Evolutionary conservation across 2,888 invertebrate genomes (phyloP).

Genomic region (Drosophila paranaensis): DNA sequence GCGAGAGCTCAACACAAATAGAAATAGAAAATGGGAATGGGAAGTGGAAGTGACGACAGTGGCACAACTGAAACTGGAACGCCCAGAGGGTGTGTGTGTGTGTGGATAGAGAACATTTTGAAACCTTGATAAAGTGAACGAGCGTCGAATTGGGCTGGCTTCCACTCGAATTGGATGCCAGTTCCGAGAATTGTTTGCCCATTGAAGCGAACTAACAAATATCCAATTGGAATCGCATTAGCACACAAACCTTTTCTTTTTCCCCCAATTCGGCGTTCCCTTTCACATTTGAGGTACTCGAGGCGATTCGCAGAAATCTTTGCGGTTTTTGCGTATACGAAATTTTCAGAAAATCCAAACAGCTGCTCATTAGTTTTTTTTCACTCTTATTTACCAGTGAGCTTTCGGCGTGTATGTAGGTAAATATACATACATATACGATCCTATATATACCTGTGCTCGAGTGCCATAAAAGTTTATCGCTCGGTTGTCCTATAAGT

Average conservation of each 20-base stretch:
- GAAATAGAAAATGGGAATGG: constrained; percentile 3
- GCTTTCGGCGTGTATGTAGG: not conserved
- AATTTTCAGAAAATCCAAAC: constrained; percentile 7
- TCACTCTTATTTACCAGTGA: not conserved
- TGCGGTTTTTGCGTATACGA: not conserved
- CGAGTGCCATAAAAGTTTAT: constrained; percentile 14
- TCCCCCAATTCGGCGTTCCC: constrained; percentile 1
- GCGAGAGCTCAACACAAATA: constrained; percentile 4
- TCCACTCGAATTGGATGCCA: constrained; percentile 7
- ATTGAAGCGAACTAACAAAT: constrained; percentile 4
- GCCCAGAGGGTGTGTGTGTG: not conserved
- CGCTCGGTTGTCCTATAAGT: constrained; percentile 5
- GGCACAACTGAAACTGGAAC: not conserved
- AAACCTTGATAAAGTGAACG: constrained; percentile 2
- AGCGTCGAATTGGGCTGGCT: constrained; percentile 4
- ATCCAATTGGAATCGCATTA: constrained; percentile 16
- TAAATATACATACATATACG: not conserved
- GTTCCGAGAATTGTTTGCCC: constrained; percentile 3
- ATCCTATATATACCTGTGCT: not conserved
- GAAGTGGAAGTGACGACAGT: constrained; percentile 12
- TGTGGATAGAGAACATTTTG: constrained; percentile 2
- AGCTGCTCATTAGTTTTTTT: not conserved
- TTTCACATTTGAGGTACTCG: not conserved
- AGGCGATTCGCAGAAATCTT: constrained; percentile 13
- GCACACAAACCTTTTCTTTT: constrained; percentile 2